These are phyloP conservation scores for Sander vitreus DNA, from an alignment of 2,113 vertebrate genomes.

Conservation along the genomic window DNA sequence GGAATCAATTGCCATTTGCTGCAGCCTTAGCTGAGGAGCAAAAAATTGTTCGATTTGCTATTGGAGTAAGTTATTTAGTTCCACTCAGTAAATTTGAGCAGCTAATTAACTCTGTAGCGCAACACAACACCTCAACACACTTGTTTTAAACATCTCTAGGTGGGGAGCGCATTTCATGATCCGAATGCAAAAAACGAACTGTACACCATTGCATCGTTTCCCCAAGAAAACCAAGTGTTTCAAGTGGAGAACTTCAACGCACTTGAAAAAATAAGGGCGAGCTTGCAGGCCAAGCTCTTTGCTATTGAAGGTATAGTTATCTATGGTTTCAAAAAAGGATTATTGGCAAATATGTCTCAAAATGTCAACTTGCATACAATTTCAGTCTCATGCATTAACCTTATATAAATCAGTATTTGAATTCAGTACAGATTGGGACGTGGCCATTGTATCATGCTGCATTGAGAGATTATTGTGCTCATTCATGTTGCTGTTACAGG, in stretches of 20 bases:
- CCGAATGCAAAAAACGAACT: rapidly evolving
- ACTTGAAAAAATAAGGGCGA: slow-evolving; percentile 81
- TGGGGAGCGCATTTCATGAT: slow-evolving; percentile 64
- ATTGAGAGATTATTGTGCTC: background rate
- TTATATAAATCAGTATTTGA: background rate
- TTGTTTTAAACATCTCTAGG: slow-evolving; percentile 68
- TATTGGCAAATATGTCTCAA: background rate
- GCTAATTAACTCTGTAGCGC: background rate
- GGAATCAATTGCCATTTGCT: rapidly evolving
- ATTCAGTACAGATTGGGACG: no score
- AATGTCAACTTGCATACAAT: background rate
- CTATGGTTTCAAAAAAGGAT: background rate
- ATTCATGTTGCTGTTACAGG: slow-evolving; percentile 58
- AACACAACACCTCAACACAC: background rate
- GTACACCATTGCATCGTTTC: slow-evolving; percentile 80
- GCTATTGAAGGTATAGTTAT: slow-evolving; percentile 86
- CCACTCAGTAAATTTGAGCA: background rate
- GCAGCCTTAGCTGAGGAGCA: background rate
- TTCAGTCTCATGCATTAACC: background rate
- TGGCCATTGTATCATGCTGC: background rate
- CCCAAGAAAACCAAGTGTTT: slow-evolving; percentile 72
- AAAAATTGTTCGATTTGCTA: slow-evolving; percentile 74
- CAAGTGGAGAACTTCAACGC: slow-evolving; percentile 82
- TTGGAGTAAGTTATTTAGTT: slow-evolving; percentile 72
- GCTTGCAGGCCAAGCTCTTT: slow-evolving; percentile 87